These are phyloP conservation scores for Caenorhabditis zanzibari DNA, from an alignment of 2,888 invertebrate species.

Conservation along the genomic window DNA sequence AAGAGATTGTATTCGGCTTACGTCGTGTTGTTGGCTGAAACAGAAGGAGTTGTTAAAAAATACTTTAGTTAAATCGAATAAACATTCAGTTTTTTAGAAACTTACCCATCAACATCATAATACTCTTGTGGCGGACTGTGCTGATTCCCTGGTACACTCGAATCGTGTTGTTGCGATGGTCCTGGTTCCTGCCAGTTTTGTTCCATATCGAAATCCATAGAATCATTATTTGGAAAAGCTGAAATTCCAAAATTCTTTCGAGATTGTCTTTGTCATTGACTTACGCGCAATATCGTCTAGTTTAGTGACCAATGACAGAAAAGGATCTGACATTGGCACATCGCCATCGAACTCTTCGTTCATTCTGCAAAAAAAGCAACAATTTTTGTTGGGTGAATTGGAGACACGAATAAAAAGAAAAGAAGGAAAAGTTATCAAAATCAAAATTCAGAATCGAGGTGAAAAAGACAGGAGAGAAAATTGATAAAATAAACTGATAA, in stretches of 20 bases:
- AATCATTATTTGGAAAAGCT: slow-evolving; percentile 48
- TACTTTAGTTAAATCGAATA: too few relatives aligned
- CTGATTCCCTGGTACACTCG: slow-evolving; percentile 48
- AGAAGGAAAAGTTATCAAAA: slow-evolving; percentile 19
- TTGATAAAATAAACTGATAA: slow-evolving; percentile 31
- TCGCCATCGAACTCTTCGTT: slow-evolving; percentile 63
- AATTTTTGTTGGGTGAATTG: background rate
- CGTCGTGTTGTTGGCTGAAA: slow-evolving; percentile 59
- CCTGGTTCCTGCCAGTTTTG: slow-evolving; percentile 58
- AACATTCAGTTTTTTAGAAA: too few relatives aligned
- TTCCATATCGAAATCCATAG: slow-evolving; percentile 61
- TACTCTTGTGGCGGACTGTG: slow-evolving; percentile 72
- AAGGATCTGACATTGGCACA: slow-evolving; percentile 77
- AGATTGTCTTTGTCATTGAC: background rate
- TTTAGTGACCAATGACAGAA: slow-evolving; percentile 79
- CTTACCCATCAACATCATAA: slow-evolving; percentile 66
- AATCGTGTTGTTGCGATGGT: slow-evolving; percentile 39
- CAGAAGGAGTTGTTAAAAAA: background rate
- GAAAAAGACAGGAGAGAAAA: slow-evolving; percentile 12
- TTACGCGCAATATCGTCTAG: slow-evolving; percentile 76
- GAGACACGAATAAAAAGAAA: background rate
- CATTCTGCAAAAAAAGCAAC: slow-evolving; percentile 47
- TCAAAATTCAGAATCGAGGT: slow-evolving; percentile 9
- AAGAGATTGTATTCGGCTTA: slow-evolving; percentile 51
- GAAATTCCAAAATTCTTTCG: slow-evolving; percentile 9